Evolutionary conservation across 2,797 vertebrate genomes (phyloP), one percentile per base, ranked within the genome.

Genomic region (Cephalopachus bancanus): DNA sequence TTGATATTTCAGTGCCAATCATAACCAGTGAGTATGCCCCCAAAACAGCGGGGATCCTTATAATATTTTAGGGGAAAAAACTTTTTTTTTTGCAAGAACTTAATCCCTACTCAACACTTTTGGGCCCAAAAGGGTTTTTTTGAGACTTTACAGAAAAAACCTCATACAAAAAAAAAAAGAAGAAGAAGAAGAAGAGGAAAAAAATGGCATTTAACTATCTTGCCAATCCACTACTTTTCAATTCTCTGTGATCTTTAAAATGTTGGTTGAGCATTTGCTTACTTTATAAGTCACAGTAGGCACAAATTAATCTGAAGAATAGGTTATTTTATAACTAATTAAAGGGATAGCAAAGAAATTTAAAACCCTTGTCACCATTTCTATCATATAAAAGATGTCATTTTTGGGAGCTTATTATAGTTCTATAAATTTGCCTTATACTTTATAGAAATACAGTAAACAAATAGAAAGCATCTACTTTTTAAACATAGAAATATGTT

Each of bases 91-190:
- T 67, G 57, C 15, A 97, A 94, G 86, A 95, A 96, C 78, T 95
- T 97, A 98, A 97, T 97, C 80, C 95, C 59, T 92, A 93, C 87
- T 97, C 97, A 96, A 95, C 86, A 69, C 80, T 97, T 96, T 97
- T 96, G 49, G 89, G 83, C 89, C 95, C n/a, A n/a, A n/a, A 98
- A 97, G 97, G 86, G 83, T 97, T 97, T 97, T 89, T 90, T 49
- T 57, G 83, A 94, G 65, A 83, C 83, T 96, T 97, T 97, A 90
- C 20, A 96, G 96, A 94, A 97, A n/a, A n/a, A 97, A 97, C 94
- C 49, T 72, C 24, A 86, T 30, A 84, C 71, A 51, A 88, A 85
- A 71, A 76, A 55, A n/a, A n/a, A n/a, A n/a, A n/a, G n/a, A 55
- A 76, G 51, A 15, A 78, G 59, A 83, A n/a, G n/a, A n/a, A n/a